Evolutionary conservation across 2,797 vertebrate genomes (phyloP), one percentile per base, ranked within the genome.

Genomic region (Tokudaia tokunoshimensis): DNA sequence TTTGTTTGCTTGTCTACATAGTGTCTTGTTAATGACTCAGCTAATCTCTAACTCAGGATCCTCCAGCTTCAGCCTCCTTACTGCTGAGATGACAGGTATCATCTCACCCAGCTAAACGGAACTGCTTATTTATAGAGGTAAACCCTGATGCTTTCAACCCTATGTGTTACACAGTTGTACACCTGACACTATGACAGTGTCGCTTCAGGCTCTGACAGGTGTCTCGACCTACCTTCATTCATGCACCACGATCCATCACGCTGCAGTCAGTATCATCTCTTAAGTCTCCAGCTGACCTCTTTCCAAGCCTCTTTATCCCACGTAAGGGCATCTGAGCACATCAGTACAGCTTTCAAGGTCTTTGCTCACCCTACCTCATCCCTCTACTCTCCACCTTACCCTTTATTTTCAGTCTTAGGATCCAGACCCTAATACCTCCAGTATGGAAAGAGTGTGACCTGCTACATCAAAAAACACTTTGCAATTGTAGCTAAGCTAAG

Each of bases 71-170:
- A 31, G 67, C 86, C 6, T 24, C 61, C 34, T 88, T 3, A 7
- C 3, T 59, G 70, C n/a, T 44, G 24, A 59, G 37, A 88, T 41
- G 6, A 75, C 4, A 75, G 52, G 52, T 41, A 26, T 41, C 14
- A 47, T 14, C 44, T 41, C 59, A 67, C 6, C 44, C 11, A 52
- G 47, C 63, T 57, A 75, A 78, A 52, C 3, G 29, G 31, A 80
- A 92, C 85, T 34, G 4, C 9, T 81, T 37, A 74, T 37, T 80
- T 88, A 61, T 47, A 59, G 83, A 83, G 10, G 22, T 44, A 12
- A 92, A 34, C 93, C 72, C 50, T 65, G 37, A 41, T 89, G 55
- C 29, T 83, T 89, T 52, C 67, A 93, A 75, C 61, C 34, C 72
- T 84, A 20, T 74, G 41, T 5, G 3, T 65, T 29, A 37, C 37